Evolutionary conservation across 2,113 vertebrate genomes (phyloP).

Genomic region (Dasypus novemcinctus): DNA sequence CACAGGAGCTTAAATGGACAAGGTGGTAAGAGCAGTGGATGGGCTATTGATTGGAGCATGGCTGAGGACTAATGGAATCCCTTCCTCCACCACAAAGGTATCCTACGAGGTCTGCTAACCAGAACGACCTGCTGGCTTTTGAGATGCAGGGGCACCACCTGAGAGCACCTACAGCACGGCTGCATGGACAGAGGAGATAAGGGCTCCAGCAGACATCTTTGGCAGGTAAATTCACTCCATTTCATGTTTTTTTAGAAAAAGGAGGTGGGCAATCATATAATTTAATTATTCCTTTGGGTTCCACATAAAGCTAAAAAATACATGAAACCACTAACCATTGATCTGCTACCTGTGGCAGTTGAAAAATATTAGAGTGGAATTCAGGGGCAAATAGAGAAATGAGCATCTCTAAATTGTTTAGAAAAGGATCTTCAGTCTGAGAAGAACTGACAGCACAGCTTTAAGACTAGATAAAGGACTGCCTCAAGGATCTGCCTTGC

Average conservation of each 20-base stretch:
- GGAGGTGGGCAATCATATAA: conserved; percentile 67
- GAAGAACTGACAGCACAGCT: conserved; percentile 79
- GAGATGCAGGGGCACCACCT: background rate
- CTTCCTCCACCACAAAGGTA: background rate
- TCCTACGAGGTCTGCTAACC: conserved; percentile 41
- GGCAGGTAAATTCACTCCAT: conserved; percentile 67
- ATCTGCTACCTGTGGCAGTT: conserved; percentile 77
- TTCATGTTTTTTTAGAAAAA: conserved; percentile 63
- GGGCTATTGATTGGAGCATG: conserved; percentile 3
- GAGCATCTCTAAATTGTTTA: conserved; percentile 79
- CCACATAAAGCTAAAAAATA: conserved; percentile 69
- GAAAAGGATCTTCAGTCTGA: conserved; percentile 79
- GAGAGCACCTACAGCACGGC: background rate
- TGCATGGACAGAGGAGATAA: conserved; percentile 59
- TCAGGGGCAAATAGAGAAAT: conserved; percentile 76
- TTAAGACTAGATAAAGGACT: conserved; percentile 83
- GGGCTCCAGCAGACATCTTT: conserved; percentile 50
- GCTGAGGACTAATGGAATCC: background rate
- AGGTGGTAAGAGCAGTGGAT: background rate
- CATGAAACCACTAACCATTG: conserved; percentile 56
- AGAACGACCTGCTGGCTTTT: conserved; percentile 49
- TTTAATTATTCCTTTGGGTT: conserved; percentile 81
- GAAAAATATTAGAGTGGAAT: conserved; percentile 68
- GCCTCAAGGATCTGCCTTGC: conserved; percentile 82
- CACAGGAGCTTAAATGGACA: background rate